A percentile compares a stretch with the other conserved stretches of the same genome.
phyloP scores from a whole-genome alignment of 92 coral and sea anemone genomes.

The Porites lobata region DNA sequence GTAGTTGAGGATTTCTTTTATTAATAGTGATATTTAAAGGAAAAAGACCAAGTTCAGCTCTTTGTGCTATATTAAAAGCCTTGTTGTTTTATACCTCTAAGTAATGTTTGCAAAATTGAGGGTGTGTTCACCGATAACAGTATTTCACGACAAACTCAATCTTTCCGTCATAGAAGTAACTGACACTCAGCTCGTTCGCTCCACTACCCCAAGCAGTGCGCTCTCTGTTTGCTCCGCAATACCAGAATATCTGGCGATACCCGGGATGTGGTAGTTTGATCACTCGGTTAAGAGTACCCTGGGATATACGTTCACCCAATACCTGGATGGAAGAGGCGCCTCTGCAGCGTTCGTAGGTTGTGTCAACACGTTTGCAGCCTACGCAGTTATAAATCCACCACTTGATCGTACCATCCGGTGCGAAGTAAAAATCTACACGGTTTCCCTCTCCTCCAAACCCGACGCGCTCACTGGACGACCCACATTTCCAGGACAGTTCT shows the following conservation, averaged over 20 bases:
- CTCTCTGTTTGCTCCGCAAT: background rate
- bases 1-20: too few species aligned
- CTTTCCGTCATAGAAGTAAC: background rate
- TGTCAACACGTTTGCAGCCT: background rate
- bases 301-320: background rate
- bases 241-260: background rate
- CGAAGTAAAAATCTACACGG: background rate
- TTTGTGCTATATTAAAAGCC: too few species aligned
- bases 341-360: background rate
- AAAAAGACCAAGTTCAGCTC: too few species aligned
- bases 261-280: background rate
- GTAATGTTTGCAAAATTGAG: background rate
- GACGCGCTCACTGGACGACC: background rate
- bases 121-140: background rate
- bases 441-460: background rate
- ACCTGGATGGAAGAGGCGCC: background rate
- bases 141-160: background rate
- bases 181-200: conserved; percentile 3
- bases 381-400: conserved; percentile 1
- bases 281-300: background rate
- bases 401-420: background rate
- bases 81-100: too few species aligned
- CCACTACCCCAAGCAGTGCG: background rate
- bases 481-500: background rate
- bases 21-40: too few species aligned